These are phyloP conservation scores for Xestia ashworthii DNA, from an alignment of 2,888 invertebrate species.

Conservation along the genomic window DNA sequence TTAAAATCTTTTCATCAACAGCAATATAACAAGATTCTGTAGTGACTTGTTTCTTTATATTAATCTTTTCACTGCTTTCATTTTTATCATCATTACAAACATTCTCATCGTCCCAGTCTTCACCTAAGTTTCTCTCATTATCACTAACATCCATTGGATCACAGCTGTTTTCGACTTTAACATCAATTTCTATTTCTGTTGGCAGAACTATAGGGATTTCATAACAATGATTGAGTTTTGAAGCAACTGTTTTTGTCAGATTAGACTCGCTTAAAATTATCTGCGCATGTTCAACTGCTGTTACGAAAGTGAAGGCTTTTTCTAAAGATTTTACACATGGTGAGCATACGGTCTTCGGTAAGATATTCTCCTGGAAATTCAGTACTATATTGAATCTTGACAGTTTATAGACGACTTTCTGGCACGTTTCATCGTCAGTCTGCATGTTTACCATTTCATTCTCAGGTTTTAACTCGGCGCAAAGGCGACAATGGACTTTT, in stretches of 20 bases:
- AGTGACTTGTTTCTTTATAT: neutral
- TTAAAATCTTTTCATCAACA: neutral
- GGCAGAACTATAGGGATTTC: constrained; percentile 46
- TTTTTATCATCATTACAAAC: neutral
- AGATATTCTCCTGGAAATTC: constrained; percentile 67
- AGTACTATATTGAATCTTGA: constrained; percentile 71
- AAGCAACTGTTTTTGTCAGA: constrained; percentile 69
- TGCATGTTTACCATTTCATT: constrained; percentile 72
- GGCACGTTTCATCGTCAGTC: constrained; percentile 64
- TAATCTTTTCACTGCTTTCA: neutral
- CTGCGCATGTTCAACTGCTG: constrained; percentile 77
- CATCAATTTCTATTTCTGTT: constrained; percentile 21
- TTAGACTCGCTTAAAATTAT: constrained; percentile 66
- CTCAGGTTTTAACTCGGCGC: constrained; percentile 75
- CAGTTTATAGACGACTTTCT: constrained; percentile 73
- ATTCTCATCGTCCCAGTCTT: neutral
- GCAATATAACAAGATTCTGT: neutral
- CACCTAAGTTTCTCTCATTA: constrained; percentile 3
- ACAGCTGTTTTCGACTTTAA: constrained; percentile 15
- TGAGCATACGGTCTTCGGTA: constrained; percentile 80
- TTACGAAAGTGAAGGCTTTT: constrained; percentile 76
- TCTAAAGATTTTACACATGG: constrained; percentile 75
- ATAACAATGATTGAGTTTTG: constrained; percentile 47
- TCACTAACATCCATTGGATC: constrained; percentile 7
- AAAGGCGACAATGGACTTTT: constrained; percentile 73